phyloP scores from a whole-genome alignment of 2,113 vertebrate species.

The Plotosus lineatus region DNA sequence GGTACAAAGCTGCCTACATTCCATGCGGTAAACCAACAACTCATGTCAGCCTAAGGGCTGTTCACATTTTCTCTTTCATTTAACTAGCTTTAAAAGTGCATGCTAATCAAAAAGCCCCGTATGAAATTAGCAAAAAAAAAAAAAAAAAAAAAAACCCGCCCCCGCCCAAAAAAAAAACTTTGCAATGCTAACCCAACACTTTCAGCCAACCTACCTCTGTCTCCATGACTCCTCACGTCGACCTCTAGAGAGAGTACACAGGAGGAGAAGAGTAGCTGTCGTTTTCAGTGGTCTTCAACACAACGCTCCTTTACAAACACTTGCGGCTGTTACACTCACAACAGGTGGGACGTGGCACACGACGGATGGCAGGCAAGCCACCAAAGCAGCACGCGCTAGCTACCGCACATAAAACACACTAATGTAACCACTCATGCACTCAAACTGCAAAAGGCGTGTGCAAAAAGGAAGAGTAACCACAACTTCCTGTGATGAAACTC shows the following conservation, averaged over 20 bases:
- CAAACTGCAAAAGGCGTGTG: slow-evolving; percentile 30
- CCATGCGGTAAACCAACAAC: slow-evolving; percentile 22
- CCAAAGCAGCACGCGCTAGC: background rate
- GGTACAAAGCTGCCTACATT: background rate
- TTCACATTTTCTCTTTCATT: slow-evolving; percentile 32
- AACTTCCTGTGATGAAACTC: slow-evolving; percentile 71
- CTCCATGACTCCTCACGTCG: slow-evolving; percentile 65
- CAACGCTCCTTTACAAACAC: background rate
- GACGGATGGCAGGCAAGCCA: background rate
- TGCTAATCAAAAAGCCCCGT: background rate
- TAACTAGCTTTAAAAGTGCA: background rate
- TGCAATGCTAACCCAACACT: background rate
- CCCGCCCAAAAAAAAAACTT: too few relatives aligned
- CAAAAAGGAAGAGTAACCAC: slow-evolving; percentile 70
- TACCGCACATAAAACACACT: slow-evolving; percentile 12
- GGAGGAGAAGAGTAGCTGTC: background rate
- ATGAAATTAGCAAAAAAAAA: background rate
- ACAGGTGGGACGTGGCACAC: slow-evolving; percentile 42
- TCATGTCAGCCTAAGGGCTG: background rate
- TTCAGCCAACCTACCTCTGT: slow-evolving; percentile 66
- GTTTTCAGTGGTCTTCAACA: slow-evolving; percentile 7
- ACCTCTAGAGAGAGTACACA: slow-evolving; percentile 6
- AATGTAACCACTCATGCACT: slow-evolving; percentile 26
- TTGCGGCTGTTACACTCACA: slow-evolving; percentile 7
- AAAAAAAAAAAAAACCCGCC: too few relatives aligned